Percentiles rank a stretch among this genome's conserved stretches.
These are phyloP conservation scores for Mylabris phalerata DNA, from an alignment of 1,140 invertebrate genomes.

Conservation along the genomic window DNA sequence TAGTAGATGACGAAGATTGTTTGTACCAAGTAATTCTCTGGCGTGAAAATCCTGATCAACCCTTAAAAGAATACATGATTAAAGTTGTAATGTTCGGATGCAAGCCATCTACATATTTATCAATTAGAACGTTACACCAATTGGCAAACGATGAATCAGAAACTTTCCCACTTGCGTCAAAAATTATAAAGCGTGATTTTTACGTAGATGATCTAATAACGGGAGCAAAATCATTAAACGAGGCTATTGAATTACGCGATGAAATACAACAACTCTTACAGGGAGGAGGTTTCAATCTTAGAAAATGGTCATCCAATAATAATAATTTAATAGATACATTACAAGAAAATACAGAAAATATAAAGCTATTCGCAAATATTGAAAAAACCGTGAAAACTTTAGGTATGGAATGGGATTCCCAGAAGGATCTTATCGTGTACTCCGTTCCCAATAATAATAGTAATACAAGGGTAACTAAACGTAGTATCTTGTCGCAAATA, in stretches of 20 bases:
- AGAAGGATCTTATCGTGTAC: constrained; percentile 5
- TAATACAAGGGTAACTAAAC: constrained; percentile 12
- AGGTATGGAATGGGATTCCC: constrained; percentile 12
- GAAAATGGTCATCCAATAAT: constrained; percentile 35
- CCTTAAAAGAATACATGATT: constrained; percentile 16
- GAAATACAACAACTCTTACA: not conserved
- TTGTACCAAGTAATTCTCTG: constrained; percentile 43
- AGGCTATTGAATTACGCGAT: constrained; percentile 17
- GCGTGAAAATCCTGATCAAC: constrained; percentile 19
- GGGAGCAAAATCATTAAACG: constrained; percentile 21
- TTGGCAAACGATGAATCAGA: constrained; percentile 20
- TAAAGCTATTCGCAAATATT: not conserved
- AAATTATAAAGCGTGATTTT: constrained; percentile 25
- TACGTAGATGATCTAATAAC: constrained; percentile 42
- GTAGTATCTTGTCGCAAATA: constrained; percentile 16
- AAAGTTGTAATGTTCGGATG: constrained; percentile 35
- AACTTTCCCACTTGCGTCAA: constrained; percentile 19
- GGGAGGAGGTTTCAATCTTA: constrained; percentile 30
- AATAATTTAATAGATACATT: not conserved
- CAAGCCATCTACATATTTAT: constrained; percentile 26
- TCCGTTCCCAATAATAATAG: not conserved
- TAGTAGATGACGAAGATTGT: constrained; percentile 27
- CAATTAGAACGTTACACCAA: constrained; percentile 25
- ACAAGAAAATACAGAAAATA: not conserved
- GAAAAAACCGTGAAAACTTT: constrained; percentile 15